Base-by-base conservation (phyloP, 92 coral and sea anemone genomes). In the Plumapathes pennacea region DNA sequence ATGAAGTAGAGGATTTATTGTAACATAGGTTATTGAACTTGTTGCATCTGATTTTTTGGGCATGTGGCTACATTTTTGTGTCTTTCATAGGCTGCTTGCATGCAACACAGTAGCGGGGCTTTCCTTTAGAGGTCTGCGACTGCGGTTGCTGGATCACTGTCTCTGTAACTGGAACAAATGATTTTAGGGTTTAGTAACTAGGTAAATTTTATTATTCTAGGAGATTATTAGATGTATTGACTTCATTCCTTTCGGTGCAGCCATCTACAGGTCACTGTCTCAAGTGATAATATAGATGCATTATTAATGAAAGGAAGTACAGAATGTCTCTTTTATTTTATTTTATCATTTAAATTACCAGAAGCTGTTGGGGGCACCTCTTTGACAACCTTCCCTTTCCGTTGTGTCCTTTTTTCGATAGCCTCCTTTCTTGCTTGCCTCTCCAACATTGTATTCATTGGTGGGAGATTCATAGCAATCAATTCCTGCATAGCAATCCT, bases 331-430 rank as follows among this genome's bases (percentile, higher is more conserved):
- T 25, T 46, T 46, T 5, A 13, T 20, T 17, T 28, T 17, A 1
- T 2, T 46, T 14, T 43, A 18, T 21, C 13, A 32, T 62, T 37
- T 42, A 29, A 27, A 71, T 34, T 36, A 60, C 51, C 60, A n/a
- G 78, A 24, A 33, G 78, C 37, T 26, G 76, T 72, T 20, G 75
- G 62, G 43, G 81, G 87, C 23, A 73, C 88, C 54, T 82, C 69
- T 48, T 39, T 20, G n/a, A 56, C 74, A 14, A 40, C 55, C 49
- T 60, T 76, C 43, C 37, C 54, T 46, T 56, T 55, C 19, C 80
- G 64, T 38, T 33, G 46, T 9, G 20, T 25, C 20, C 57, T 65
- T 52, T 64, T 74, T 22, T 33, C 24, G 2, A 76, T 57, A 15
- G 76, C 76, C 41, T 76, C 76, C 63, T 66, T 69, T 42, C 47